These are phyloP conservation scores for Montipora capricornis DNA, from an alignment of 64 coral and sea anemone species.

Conservation along the genomic window DNA sequence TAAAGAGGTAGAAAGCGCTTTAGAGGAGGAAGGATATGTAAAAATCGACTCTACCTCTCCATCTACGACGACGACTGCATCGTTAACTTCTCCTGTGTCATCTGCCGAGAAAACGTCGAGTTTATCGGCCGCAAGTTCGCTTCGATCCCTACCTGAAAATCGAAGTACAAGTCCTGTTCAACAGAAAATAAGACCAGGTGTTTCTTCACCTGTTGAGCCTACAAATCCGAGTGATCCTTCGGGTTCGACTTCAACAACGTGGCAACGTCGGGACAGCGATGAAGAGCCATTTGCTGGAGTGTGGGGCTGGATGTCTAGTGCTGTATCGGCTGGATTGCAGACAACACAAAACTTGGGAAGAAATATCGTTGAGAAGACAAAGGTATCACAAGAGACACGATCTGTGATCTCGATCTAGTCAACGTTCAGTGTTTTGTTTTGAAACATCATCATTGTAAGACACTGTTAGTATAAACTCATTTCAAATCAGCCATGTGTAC, in stretches of 20 bases:
- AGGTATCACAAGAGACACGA: conserved; percentile 41
- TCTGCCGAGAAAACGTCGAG: conserved; percentile 17
- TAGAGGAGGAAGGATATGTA: conserved; percentile 81
- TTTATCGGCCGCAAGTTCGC: background rate
- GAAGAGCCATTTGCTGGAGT: conserved; percentile 66
- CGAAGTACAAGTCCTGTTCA: conserved; percentile 54
- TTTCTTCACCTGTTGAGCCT: background rate
- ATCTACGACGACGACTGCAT: conserved; percentile 23
- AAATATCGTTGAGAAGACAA: conserved; percentile 99
- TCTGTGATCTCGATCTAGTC: too few relatives aligned
- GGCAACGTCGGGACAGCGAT: conserved; percentile 51
- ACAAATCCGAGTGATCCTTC: background rate
- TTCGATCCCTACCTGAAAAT: background rate
- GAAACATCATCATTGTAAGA: too few relatives aligned
- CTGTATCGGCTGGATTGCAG: conserved; percentile 87
- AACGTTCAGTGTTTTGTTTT: too few relatives aligned
- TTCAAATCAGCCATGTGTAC: too few relatives aligned
- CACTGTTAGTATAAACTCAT: too few relatives aligned
- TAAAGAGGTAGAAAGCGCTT: conserved; percentile 93
- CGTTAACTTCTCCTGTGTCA: conserved; percentile 24
- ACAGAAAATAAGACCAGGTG: conserved; percentile 44
- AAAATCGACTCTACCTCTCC: conserved; percentile 71
- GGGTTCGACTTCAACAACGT: conserved; percentile 59
- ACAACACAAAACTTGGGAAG: conserved; percentile 95
- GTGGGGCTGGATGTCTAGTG: conserved; percentile 99